phyloP scores from a whole-genome alignment of 1,140 invertebrate genomes.

The Campoletis sonorensis region DNA sequence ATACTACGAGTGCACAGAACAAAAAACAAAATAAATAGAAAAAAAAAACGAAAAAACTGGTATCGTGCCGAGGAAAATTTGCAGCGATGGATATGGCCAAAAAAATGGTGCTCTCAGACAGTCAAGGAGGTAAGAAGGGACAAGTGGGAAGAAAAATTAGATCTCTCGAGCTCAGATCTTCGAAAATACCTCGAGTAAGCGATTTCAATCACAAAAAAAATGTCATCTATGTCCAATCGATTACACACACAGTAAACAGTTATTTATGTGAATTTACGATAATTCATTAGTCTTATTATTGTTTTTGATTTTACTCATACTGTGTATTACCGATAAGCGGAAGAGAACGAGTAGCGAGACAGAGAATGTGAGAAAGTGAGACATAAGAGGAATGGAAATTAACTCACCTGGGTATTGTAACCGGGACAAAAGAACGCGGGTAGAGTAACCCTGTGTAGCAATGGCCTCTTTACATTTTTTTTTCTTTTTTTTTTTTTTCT shows the following conservation, averaged over 20 bases:
- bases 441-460: slow-evolving; percentile 64
- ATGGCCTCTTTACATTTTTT: slow-evolving; percentile 53
- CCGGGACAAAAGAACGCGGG: slow-evolving; percentile 70
- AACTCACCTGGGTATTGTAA: slow-evolving; percentile 70
- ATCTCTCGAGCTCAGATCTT: not conserved
- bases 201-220: slow-evolving; percentile 21
- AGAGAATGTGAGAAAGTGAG: slow-evolving; percentile 12
- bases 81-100: slow-evolving; percentile 46
- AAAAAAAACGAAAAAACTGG: slow-evolving; percentile 48
- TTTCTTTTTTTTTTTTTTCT: slow-evolving; percentile 33
- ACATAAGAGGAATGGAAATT: slow-evolving; percentile 49
- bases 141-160: slow-evolving; percentile 6
- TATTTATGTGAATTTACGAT: not conserved
- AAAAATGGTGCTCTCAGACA: slow-evolving; percentile 23
- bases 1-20: slow-evolving; percentile 21
- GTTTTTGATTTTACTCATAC: not conserved
- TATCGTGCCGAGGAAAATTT: slow-evolving; percentile 38
- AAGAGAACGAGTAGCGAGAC: slow-evolving; percentile 30
- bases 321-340: not conserved
- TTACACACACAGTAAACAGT: no score
- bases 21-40: slow-evolving; percentile 26
- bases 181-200: not conserved
- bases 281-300: not conserved
- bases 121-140: slow-evolving; percentile 6
- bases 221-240: not conserved